Conservation (phyloP, 1,140 invertebrate species). For the Neuroterus valhalla region DNA sequence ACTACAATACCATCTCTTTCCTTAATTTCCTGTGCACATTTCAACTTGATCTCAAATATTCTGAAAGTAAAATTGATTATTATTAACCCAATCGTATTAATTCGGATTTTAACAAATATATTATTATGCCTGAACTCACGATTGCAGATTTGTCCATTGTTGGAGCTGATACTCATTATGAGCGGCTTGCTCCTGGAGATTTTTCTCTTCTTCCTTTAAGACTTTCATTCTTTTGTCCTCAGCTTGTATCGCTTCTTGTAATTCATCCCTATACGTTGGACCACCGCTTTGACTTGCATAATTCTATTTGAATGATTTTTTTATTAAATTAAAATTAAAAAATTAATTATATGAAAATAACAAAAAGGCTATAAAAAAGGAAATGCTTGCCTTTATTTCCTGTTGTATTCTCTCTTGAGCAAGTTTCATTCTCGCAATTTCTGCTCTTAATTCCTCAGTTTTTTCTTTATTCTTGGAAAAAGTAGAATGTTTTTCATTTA, state of each 20-base stretch:
- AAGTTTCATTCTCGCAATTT: constrained; percentile 57
- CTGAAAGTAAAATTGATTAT: constrained; percentile 56
- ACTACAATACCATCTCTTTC: constrained; percentile 69
- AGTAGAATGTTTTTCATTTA: constrained; percentile 46
- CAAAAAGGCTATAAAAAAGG: neutral
- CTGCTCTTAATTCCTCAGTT: constrained; percentile 46
- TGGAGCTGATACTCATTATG: constrained; percentile 78
- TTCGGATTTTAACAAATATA: constrained; percentile 33
- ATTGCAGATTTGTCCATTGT: constrained; percentile 81
- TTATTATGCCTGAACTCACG: constrained; percentile 61
- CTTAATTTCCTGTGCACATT: constrained; percentile 68
- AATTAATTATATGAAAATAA: constrained; percentile 9
- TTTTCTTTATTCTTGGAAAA: constrained; percentile 53
- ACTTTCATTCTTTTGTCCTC: constrained; percentile 59
- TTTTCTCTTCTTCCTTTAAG: constrained; percentile 79
- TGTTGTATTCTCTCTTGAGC: constrained; percentile 59
- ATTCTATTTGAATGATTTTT: neutral
- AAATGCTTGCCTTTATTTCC: constrained; percentile 59
- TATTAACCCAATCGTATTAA: constrained; percentile 34
- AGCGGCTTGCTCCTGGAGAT: constrained; percentile 76
- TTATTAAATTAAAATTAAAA: neutral
- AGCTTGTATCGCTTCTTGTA: constrained; percentile 45
- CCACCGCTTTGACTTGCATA: neutral
- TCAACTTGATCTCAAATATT: constrained; percentile 71
- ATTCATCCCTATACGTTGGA: constrained; percentile 1